A percentile compares a stretch with the other conserved stretches of the same genome.
Evolutionary conservation across 2,113 vertebrate genomes (phyloP).

Genomic region (Apteryx owenii): DNA sequence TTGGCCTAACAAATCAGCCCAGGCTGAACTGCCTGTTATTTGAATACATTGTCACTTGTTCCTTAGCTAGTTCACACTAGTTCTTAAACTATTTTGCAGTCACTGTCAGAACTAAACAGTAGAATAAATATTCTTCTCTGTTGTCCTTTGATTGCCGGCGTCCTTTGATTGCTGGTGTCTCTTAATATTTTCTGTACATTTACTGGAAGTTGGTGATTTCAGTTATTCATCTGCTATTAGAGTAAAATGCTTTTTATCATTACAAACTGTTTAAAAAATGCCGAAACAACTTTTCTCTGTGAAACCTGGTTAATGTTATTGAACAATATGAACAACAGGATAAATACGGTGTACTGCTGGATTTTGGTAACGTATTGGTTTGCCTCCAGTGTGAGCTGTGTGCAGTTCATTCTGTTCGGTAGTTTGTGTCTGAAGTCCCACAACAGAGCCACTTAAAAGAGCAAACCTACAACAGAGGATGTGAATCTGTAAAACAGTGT

Average conservation of each 20-base stretch:
- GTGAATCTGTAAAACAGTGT: not conserved
- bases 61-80: rapidly evolving
- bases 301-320: not conserved
- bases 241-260: not conserved
- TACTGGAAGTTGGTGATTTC: not conserved
- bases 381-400: not conserved
- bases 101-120: not conserved
- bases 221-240: not conserved
- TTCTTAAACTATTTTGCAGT: not conserved
- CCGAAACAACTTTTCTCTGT: not conserved
- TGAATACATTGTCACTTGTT: not conserved
- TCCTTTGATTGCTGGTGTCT: not conserved
- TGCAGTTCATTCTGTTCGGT: not conserved
- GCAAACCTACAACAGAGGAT: not conserved
- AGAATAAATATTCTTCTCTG: not conserved
- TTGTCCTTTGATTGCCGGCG: not conserved
- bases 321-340: not conserved
- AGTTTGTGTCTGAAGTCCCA: not conserved
- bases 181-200: not conserved
- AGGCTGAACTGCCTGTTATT: not conserved
- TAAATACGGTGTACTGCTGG: not conserved
- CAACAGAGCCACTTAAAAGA: conserved; percentile 12
- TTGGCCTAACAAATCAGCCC: not conserved
- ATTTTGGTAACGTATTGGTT: not conserved
- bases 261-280: not conserved